These are phyloP conservation scores for Hololepta plana DNA, from an alignment of 2,888 invertebrate species.

Conservation along the genomic window DNA sequence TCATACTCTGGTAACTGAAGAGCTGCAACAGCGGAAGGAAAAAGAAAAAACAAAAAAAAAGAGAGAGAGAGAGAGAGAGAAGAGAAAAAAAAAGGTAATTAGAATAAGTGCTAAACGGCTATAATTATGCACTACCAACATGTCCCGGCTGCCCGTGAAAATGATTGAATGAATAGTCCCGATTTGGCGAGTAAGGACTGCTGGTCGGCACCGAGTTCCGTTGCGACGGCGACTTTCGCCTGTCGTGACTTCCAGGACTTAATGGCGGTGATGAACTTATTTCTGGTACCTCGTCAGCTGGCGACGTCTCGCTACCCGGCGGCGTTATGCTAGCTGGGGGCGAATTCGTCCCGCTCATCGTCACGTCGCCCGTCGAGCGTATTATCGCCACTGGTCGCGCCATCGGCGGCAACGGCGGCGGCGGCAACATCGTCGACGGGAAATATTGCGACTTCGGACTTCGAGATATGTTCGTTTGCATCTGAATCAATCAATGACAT, in stretches of 20 bases:
- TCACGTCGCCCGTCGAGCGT: constrained; percentile 56
- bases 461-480: constrained; percentile 35
- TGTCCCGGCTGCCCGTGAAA: constrained; percentile 84
- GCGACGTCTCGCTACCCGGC: constrained; percentile 28
- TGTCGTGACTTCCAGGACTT: constrained; percentile 24
- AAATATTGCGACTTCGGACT: constrained; percentile 72
- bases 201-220: constrained; percentile 19
- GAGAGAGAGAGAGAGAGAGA: neutral
- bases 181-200: constrained; percentile 23
- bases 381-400: constrained; percentile 92
- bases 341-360: constrained; percentile 39
- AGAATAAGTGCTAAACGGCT: constrained; percentile 5
- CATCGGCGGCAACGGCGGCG: constrained; percentile 89
- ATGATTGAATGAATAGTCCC: constrained; percentile 68
- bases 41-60: neutral
- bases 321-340: constrained; percentile 44
- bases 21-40: constrained; percentile 45
- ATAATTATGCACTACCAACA: constrained; percentile 33
- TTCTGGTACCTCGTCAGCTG: constrained; percentile 21
- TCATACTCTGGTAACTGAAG: constrained; percentile 78
- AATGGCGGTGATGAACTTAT: constrained; percentile 26
- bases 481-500: constrained; percentile 25
- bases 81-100: neutral
- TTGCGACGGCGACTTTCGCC: constrained; percentile 24
- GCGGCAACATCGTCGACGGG: constrained; percentile 84